Evolutionary conservation across 1,140 invertebrate genomes (phyloP).

Genomic region (Pectinophora gossypiella): DNA sequence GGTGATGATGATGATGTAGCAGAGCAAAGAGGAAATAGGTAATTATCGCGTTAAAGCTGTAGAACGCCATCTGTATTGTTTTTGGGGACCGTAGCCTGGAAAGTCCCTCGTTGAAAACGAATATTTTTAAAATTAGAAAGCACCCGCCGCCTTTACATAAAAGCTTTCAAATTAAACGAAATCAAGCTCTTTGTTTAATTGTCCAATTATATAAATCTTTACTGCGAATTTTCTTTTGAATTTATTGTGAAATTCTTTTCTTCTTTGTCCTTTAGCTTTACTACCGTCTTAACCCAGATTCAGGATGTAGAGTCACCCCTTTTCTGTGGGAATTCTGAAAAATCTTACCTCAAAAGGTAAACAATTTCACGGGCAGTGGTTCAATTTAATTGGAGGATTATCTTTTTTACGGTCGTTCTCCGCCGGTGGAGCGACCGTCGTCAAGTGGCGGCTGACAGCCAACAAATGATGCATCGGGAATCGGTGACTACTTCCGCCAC

Average conservation of each 20-base stretch:
- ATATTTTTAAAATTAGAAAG: no score
- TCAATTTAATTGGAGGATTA: conserved; percentile 67
- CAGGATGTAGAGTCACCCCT: neutral
- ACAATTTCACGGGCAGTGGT: conserved; percentile 66
- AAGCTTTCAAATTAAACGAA: no score
- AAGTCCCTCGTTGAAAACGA: no score
- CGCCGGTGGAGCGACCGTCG: conserved; percentile 37
- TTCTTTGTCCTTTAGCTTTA: neutral
- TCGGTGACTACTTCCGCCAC: conserved; percentile 18
- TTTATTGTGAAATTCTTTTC: neutral
- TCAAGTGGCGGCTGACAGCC: conserved; percentile 45
- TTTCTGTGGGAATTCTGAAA: neutral
- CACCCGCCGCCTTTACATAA: no score
- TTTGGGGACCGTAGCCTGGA: no score
- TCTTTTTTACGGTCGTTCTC: conserved; percentile 49
- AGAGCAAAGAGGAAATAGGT: no score
- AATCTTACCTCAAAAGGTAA: conserved; percentile 53
- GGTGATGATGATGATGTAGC: no score
- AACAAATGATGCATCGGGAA: conserved; percentile 58
- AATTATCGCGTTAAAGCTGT: no score
- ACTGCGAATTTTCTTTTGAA: conserved; percentile 3
- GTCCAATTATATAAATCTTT: no score
- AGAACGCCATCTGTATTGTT: no score
- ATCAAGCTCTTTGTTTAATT: no score
- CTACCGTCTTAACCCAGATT: neutral